Evolutionary conservation across 2,888 invertebrate species (phyloP).

Genomic region (Drosophila fulvimacula): DNA sequence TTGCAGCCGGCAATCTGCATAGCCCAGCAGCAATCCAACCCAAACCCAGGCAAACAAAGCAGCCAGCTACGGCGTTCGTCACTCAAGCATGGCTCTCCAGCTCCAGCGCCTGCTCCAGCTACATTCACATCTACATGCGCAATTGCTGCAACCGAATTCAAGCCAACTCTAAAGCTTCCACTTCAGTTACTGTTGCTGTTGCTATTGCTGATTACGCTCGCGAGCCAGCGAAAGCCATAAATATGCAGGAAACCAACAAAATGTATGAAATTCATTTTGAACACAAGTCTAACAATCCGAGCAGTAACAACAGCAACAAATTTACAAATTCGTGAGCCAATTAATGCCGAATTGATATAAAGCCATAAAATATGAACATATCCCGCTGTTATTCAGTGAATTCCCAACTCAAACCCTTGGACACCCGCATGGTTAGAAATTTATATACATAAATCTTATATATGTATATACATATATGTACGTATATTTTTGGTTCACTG

Average conservation of each 20-base stretch:
- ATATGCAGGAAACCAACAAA: conserved; percentile 48
- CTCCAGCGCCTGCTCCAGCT: background rate
- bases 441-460: background rate
- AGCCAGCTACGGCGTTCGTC: conserved; percentile 44
- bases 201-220: conserved; percentile 52
- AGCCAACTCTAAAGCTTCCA: conserved; percentile 32
- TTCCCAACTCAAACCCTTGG: conserved; percentile 14
- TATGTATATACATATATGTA: background rate
- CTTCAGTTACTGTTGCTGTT: conserved; percentile 34
- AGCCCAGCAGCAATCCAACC: conserved; percentile 30
- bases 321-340: conserved; percentile 62
- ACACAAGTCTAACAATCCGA: conserved; percentile 14
- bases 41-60: conserved; percentile 5
- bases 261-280: conserved; percentile 44
- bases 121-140: conserved; percentile 10
- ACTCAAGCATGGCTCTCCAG: conserved; percentile 48
- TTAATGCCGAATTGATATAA: conserved; percentile 75
- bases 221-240: conserved; percentile 60
- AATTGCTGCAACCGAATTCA: conserved; percentile 19
- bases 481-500: conserved; percentile 49
- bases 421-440: background rate
- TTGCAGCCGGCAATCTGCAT: conserved; percentile 74
- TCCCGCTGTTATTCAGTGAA: conserved; percentile 13
- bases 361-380: conserved; percentile 53
- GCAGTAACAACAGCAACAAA: conserved; percentile 19